Percentiles rank a stretch among this genome's conserved stretches.
phyloP scores from a whole-genome alignment of 1,140 invertebrate genomes.

The Trypoxylus dichotomus region DNA sequence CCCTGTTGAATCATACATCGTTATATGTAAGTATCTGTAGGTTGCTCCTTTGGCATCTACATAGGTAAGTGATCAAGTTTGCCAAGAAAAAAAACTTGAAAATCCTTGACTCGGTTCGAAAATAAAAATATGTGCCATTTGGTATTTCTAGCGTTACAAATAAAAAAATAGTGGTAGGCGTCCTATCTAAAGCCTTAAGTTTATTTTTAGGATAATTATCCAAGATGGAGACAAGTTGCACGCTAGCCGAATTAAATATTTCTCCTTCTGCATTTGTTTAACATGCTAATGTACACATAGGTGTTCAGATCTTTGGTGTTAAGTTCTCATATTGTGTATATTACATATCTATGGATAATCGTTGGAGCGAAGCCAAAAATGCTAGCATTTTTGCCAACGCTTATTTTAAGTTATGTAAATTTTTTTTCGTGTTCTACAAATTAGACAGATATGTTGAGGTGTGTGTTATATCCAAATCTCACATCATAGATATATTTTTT shows the following conservation, averaged over 20 bases:
- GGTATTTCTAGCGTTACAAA: not conserved
- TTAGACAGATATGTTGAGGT: not conserved
- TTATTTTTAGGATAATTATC: not conserved
- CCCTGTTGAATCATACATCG: not conserved
- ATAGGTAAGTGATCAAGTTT: not conserved
- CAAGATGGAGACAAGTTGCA: not conserved
- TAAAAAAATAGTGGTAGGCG: not conserved
- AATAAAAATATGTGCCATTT: slow-evolving; percentile 15
- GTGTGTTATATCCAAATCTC: not conserved
- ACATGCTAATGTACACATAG: not conserved
- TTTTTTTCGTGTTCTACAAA: not conserved
- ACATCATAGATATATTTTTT: too few relatives aligned
- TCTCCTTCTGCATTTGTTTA: not conserved
- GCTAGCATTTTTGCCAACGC: not conserved
- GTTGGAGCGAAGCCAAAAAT: not conserved
- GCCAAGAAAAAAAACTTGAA: not conserved
- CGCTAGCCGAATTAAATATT: not conserved
- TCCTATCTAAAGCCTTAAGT: not conserved
- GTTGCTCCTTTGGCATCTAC: too few relatives aligned
- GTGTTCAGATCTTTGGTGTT: not conserved
- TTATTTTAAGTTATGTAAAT: slow-evolving; percentile 1
- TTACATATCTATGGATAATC: not conserved
- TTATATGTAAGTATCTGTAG: not conserved
- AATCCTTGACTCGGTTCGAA: slow-evolving; percentile 14
- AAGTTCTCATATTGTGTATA: slow-evolving; percentile 13